phyloP scores from a whole-genome alignment of 2,113 vertebrate species.

The Lichenostomus cassidix region DNA sequence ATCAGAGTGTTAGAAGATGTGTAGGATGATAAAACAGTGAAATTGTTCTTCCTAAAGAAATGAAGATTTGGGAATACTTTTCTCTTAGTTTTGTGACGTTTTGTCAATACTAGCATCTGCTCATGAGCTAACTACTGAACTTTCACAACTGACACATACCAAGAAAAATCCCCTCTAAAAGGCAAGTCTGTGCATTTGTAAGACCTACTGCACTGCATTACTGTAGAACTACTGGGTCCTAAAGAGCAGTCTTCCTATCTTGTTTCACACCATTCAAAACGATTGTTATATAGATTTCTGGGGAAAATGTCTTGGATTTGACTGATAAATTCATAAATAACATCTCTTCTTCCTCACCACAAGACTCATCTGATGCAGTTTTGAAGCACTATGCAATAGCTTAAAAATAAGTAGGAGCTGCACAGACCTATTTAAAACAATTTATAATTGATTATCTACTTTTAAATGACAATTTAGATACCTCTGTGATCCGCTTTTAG shows the following conservation, averaged over 20 bases:
- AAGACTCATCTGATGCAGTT: background rate
- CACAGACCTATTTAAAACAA: background rate
- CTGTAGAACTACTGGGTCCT: background rate
- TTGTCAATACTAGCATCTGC: background rate
- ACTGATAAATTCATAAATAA: background rate
- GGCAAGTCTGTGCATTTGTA: background rate
- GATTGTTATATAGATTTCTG: background rate
- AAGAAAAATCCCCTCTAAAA: background rate
- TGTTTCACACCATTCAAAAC: background rate
- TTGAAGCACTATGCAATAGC: background rate
- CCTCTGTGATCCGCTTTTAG: background rate
- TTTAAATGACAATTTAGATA: background rate
- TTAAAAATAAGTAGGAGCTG: background rate
- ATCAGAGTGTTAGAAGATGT: background rate
- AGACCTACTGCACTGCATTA: background rate
- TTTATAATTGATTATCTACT: background rate
- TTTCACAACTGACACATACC: background rate
- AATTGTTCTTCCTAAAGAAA: background rate
- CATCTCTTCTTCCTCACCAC: background rate
- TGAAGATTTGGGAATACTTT: background rate
- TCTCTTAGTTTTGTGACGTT: background rate
- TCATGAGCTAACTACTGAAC: background rate
- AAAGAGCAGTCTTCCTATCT: background rate
- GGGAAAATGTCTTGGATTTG: background rate
- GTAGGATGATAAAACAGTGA: background rate